phyloP scores from a whole-genome alignment of 2,797 vertebrate genomes.

The Microhierax caerulescens region DNA sequence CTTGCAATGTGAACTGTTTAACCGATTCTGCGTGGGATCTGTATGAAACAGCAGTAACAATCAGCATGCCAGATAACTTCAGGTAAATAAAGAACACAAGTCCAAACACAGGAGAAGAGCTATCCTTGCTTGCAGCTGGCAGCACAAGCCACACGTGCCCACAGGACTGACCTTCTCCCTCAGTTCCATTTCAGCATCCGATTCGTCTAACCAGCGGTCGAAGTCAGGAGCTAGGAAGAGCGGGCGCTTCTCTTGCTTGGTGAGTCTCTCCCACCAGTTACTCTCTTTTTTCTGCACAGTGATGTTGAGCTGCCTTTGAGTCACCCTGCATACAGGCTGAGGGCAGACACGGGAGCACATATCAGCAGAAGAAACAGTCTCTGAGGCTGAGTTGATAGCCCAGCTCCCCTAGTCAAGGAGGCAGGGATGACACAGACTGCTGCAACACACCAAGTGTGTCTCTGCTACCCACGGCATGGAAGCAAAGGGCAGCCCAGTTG shows the following conservation, averaged over 20 bases:
- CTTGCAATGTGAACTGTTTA: not conserved
- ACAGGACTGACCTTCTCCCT: conserved; percentile 83
- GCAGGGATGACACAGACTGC: not conserved
- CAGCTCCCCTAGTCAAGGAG: not conserved
- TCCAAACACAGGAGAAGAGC: not conserved
- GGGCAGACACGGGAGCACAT: not conserved
- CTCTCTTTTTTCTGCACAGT: conserved; percentile 85
- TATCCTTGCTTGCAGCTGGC: not conserved
- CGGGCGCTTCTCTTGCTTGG: conserved; percentile 87
- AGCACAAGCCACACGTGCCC: not conserved
- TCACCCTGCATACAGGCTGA: conserved; percentile 86
- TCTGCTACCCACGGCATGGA: not conserved
- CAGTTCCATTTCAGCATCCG: conserved; percentile 95
- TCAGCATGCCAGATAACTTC: not conserved
- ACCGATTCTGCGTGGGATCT: fast-evolving
- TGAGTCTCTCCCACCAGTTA: conserved; percentile 92
- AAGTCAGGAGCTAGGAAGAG: conserved; percentile 91
- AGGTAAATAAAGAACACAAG: not conserved
- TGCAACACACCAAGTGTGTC: not conserved
- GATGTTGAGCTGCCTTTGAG: conserved; percentile 91
- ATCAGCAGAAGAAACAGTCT: not conserved
- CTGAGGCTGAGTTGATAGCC: not conserved
- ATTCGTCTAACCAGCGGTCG: conserved; percentile 96
- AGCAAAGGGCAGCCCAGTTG: not conserved
- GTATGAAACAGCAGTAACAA: not conserved